Conservation (phyloP, 2,888 invertebrate genomes). For the Drosophila atripex region DNA sequence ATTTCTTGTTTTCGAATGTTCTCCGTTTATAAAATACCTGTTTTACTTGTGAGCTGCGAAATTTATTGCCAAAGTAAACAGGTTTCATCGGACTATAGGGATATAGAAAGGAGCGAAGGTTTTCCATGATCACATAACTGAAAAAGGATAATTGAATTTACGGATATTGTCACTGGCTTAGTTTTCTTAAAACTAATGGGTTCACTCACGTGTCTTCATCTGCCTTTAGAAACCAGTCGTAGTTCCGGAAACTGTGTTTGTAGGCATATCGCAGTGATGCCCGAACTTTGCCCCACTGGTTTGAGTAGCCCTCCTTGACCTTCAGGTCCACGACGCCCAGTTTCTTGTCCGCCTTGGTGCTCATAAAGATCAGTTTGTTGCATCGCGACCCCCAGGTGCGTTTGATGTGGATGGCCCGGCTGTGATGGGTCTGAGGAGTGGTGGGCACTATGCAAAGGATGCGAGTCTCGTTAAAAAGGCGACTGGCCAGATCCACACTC, state of each 20-base stretch:
- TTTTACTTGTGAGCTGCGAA: constrained; percentile 84
- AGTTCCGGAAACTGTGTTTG: constrained; percentile 91
- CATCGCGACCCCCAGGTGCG: constrained; percentile 97
- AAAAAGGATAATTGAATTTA: constrained; percentile 72
- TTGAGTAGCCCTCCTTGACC: constrained; percentile 92
- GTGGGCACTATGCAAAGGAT: constrained; percentile 99
- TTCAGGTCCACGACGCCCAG: constrained; percentile 92
- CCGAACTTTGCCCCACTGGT: constrained; percentile 98
- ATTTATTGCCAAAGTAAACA: constrained; percentile 95
- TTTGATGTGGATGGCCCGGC: constrained; percentile 94
- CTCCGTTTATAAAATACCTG: constrained; percentile 55
- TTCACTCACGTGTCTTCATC: constrained; percentile 40
- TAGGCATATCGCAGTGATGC: constrained; percentile 94
- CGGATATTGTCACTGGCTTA: not conserved
- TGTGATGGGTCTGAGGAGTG: constrained; percentile 92
- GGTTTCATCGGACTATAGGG: constrained; percentile 89
- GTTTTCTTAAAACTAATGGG: not conserved
- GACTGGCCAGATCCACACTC: not conserved
- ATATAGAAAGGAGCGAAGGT: constrained; percentile 93
- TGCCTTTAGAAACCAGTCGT: constrained; percentile 95
- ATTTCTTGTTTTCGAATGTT: no score
- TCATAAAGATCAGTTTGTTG: constrained; percentile 93
- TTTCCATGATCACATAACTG: constrained; percentile 97
- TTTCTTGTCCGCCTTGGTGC: constrained; percentile 87
- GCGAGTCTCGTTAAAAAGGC: constrained; percentile 89